Conservation (phyloP, 2,797 vertebrate species). For the Tolypeutes matacus region DNA sequence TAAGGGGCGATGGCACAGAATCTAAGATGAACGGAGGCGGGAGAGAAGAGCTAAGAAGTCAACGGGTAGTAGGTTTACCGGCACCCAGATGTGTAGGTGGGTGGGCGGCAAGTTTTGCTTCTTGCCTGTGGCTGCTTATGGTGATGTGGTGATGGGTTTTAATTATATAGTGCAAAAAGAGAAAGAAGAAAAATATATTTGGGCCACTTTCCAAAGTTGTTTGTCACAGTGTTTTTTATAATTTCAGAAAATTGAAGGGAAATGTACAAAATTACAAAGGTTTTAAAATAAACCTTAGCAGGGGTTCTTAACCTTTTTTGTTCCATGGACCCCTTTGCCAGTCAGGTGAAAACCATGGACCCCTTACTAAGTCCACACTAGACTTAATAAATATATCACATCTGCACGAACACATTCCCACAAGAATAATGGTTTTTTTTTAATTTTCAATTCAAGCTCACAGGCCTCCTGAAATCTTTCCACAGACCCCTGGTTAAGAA, state of each 20-base stretch:
- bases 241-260: constrained; percentile 23
- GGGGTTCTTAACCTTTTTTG: no score
- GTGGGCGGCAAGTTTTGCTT: background rate
- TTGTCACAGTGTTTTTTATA: background rate
- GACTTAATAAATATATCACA: no score
- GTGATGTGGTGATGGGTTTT: background rate
- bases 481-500: background rate
- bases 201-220: background rate
- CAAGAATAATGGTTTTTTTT: no score
- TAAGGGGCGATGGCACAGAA: background rate
- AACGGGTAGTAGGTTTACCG: background rate
- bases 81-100: background rate
- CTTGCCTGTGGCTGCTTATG: background rate
- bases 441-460: no score
- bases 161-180: background rate
- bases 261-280: constrained; percentile 39
- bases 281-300: background rate
- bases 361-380: no score
- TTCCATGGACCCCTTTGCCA: no score
- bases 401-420: no score
- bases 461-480: no score
- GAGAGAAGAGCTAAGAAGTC: background rate
- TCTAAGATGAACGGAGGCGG: background rate
- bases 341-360: no score
- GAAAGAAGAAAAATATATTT: background rate